Evolutionary conservation across 1,140 invertebrate species (phyloP), one percentile per base, ranked within the genome.

Genomic region (Drosophila santomea): DNA sequence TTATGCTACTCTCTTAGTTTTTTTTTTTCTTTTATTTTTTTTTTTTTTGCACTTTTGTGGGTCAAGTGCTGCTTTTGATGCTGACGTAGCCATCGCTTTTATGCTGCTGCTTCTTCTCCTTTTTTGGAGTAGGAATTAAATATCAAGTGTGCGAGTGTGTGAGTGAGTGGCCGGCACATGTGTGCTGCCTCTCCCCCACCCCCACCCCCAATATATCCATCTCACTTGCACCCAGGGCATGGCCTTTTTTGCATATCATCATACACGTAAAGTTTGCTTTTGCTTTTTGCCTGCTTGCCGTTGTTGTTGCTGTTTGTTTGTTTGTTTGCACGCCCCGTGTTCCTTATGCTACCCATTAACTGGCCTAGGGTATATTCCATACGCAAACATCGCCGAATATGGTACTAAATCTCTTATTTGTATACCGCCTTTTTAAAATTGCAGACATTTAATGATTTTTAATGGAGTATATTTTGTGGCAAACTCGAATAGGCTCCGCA

Each of bases 121-220:
- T 88, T 88, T 85, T 86, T 81, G 61, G 83, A 88, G 84, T 74
- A 83, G 72, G 76, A 88, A 88, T 88, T 82, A 89, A 89, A 88
- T 88, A 88, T 88, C 83, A 83, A 69, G 83, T 77, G 57, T 45
- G 52, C 47, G 52, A 54, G 51, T 45, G 56, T 67, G 60, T 17
- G 45, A 38, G 43, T 8, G 67, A 69, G 63, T 68, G 67, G 51
- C 50, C 51, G 39, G 55, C 74, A 82, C 68, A 82, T 84, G 78
- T 75, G 57, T 32, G 32, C 32, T 72, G 63, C 56, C 62, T 45
- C 61, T 59, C 72, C 47, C 57, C 38, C 51, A 47, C n/a, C n/a
- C 20, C 12, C 3, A 4, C 11, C 11, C 57, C 57, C 48, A 51
- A 36, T 52, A 4, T 17, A 6, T 36, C 32, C 11, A n/a, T 59